Conservation (phyloP, 2,113 vertebrate genomes). For the Bucco capensis region DNA sequence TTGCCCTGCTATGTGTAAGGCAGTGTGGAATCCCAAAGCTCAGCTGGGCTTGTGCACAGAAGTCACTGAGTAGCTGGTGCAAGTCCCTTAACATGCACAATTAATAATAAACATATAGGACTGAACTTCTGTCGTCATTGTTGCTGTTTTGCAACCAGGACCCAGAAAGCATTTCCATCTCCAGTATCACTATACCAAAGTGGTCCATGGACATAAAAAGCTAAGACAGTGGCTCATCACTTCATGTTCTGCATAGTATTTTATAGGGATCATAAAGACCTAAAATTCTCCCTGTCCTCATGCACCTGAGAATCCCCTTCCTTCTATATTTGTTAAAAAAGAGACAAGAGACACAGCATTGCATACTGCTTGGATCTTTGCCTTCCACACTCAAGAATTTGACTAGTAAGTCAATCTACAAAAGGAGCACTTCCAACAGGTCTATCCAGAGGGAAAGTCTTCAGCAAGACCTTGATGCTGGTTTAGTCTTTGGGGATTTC, state of each 20-base stretch:
- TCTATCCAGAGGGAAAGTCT: not conserved
- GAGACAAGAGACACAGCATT: not conserved
- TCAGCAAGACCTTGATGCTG: not conserved
- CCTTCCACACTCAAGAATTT: not conserved
- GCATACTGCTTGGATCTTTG: not conserved
- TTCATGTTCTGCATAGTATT: not conserved
- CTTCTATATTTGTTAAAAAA: not conserved
- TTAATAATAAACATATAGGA: not conserved
- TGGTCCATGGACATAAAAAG: not conserved
- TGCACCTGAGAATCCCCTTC: not conserved
- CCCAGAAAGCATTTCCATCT: not conserved
- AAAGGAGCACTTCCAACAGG: not conserved
- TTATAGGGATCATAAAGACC: not conserved
- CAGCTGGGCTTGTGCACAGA: not conserved
- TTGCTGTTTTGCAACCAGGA: not conserved
- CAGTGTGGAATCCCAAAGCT: not conserved
- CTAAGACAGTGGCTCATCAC: fast-evolving
- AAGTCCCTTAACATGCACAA: not conserved
- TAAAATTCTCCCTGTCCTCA: not conserved
- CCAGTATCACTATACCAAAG: not conserved
- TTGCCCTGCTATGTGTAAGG: not conserved
- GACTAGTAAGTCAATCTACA: not conserved
- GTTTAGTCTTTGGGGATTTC: not conserved
- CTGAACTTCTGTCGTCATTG: not conserved
- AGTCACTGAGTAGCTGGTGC: not conserved